Base-by-base conservation (phyloP, 2,888 invertebrate species). In the Brachyptera putata region DNA sequence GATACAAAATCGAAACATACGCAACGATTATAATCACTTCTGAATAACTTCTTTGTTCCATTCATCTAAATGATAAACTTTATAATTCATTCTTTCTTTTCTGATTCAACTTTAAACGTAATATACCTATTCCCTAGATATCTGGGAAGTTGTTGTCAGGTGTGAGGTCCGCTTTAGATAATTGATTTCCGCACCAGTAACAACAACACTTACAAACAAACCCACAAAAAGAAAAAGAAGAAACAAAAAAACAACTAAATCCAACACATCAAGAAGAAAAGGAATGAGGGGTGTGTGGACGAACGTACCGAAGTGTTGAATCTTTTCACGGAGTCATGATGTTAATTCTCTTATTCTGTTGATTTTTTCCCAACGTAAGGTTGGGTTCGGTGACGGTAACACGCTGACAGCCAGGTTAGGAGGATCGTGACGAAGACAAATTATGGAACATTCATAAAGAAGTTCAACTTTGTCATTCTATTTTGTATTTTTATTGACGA, bases 281-380 rank as follows among this genome's bases (percentile, higher is more conserved):
- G 46, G 21, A 46, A 46, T 21, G 46, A 46, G 24, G 21, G 46
- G 46, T 22, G 4, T n/a, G n/a, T 24, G 7, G 30, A 46, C 24
- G 46, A 46, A 46, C 22, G 46, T 46, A 46, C 24, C 21, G 30
- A n/a, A 46, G 46, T 46, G 24, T 21, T 46, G 24, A 46, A 46
- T 46, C 46, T 46, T 46, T 46, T 46, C 46, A 22, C 46, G n/a
- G n/a, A 46, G 46, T 46, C 46, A 46, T 46, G 46, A 46, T 46
- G 46, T 46, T 46, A n/a, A 46, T n/a, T n/a, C 46, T 46, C 46
- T 46, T 46, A 46, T 21, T 46, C 24, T 16, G 16, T 46, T 46
- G 46, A 24, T 46, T 43, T 46, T 46, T 46, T 24, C 24, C 22
- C 22, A n/a, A n/a, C 24, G 24, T 13, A 21, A 24, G 21, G 24